Conservation (phyloP, 2,888 invertebrate species). For the Iselma pallidipennis region DNA sequence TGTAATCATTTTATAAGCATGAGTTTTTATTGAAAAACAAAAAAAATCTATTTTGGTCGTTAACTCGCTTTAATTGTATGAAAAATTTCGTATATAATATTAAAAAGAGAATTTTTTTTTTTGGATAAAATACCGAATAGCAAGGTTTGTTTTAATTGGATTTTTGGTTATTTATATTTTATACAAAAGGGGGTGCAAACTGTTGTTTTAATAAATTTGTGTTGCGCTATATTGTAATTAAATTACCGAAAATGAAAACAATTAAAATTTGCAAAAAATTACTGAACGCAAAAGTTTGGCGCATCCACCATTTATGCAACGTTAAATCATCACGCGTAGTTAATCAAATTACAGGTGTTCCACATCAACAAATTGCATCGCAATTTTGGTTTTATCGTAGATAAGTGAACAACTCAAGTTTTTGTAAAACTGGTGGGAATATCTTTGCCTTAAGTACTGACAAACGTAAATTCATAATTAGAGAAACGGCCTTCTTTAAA, state of each 20-base stretch:
- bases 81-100: too few species aligned
- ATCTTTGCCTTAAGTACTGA: too few species aligned
- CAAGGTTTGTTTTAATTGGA: too few species aligned
- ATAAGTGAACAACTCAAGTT: too few species aligned
- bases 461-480: too few species aligned
- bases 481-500: too few species aligned
- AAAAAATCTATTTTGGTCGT: not conserved
- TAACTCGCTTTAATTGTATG: too few species aligned
- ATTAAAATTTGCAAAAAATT: not conserved
- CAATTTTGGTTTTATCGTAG: not conserved
- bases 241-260: not conserved
- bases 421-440: too few species aligned
- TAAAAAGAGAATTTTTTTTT: too few species aligned
- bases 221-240: not conserved
- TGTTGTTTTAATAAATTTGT: not conserved
- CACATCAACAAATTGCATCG: not conserved
- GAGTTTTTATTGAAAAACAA: not conserved
- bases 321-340: not conserved
- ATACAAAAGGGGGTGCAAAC: not conserved
- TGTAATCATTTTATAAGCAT: not conserved
- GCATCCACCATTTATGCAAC: slow-evolving; percentile 19
- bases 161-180: too few species aligned
- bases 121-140: too few species aligned
- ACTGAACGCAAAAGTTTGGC: slow-evolving; percentile 8
- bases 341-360: not conserved